Evolutionary conservation across 2,888 invertebrate genomes (phyloP), one percentile per base, ranked within the genome.

Genomic region (Erannis defoliaria): DNA sequence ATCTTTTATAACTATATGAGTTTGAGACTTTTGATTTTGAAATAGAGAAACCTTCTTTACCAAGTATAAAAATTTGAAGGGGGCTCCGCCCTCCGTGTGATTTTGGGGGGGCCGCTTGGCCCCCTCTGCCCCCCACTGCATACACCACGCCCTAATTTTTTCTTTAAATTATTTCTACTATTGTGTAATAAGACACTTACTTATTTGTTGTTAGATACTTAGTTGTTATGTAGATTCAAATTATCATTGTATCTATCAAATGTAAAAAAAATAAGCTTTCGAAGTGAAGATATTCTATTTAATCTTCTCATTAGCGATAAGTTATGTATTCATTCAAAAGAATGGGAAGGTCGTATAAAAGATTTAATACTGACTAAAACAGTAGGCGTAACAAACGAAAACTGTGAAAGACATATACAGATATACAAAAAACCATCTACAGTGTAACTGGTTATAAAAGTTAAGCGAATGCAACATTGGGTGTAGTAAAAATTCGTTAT

Each of bases 391-490:
- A 26, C 14, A 45, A 45, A 26, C 43, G 16, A 49, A 48, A 49
- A 49, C 49, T 49, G 49, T 21, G n/a, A 49, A 14, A 14, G 29
- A 29, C 10, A 9, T 19, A 19, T 9, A 5, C 35, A 14, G 1
- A 10, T 26, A 16, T n/a, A 42, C 2, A 19, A 21, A 21, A n/a
- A 49, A 21, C 35, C 19, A 49, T 29, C 48, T 14, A 35, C 35
- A 35, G n/a, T 35, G 35, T 37, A 50, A 50, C 50, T 19, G 50
- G 38, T 26, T 10, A 50, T 50, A 50, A 50, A 50, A 50, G 50
- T 50, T 50, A 50, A 50, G 38, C 50, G 50, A 50, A 50, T 50
- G 50, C 50, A 50, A 37, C 50, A 50, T 38, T 38, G 26, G 50
- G 12, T 14, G 50, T 16, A 8, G 50, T 38, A 50, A 50, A 49